Evolutionary conservation across 2,797 vertebrate species (phyloP), one percentile per base, ranked within the genome.

Genomic region (Sebastes hubbsi): DNA sequence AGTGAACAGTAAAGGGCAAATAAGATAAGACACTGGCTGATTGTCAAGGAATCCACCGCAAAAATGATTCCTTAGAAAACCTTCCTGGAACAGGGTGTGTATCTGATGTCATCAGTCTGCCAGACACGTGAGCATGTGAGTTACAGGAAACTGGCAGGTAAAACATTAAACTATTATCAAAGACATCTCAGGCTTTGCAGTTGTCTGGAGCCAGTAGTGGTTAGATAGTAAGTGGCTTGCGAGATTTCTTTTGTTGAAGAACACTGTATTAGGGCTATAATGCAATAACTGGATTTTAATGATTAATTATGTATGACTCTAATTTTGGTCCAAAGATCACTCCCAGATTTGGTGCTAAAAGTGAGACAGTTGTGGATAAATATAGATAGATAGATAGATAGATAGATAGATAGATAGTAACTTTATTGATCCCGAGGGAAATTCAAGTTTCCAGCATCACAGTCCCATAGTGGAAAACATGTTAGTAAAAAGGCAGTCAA

Each of bases 101-200:
- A 70, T 77, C 70, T 78, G 54, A 59, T 72, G 64, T 24, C 30
- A n/a, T 61, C 30, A 38, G 60, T 58, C 65, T 22, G n/a, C 29
- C 54, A 60, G 65, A 73, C 25, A 16, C 25, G 72, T 34, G 10
- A 67, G 27, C 77, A 78, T 87, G 77, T 80, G 84, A 84, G 70
- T 66, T 25, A 20, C 22, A 70, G n/a, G 46, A 46, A 69, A 70
- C 20, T 22, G 49, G 65, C 72, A 32, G 63, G 78, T 81, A 56
- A 72, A 81, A 79, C 8, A 58, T 56, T 64, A 55, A 49, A 34
- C n/a, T 18, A 14, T 69, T 61, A 34, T 46, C 16, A 6, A 49
- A 71, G 27, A 42, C 42, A 80, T 71, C 16, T 20, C 11, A 27
- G 18, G 32, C 36, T 32, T 49, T 24, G 58, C 34, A 72, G 49